Evolutionary conservation across 2,888 invertebrate species (phyloP).

Genomic region (Rhyacophila evoluta): DNA sequence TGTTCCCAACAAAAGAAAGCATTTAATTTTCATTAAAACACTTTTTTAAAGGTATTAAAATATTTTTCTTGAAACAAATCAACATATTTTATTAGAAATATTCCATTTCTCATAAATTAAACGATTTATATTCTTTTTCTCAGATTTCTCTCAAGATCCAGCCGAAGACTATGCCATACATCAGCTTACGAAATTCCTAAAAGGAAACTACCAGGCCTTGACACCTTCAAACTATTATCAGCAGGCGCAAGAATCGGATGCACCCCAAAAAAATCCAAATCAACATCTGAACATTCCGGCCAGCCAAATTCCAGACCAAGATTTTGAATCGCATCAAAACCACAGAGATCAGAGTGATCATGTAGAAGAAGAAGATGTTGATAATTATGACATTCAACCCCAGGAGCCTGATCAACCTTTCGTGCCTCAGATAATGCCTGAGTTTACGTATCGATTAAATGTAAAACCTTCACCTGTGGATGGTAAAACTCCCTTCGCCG

Average conservation of each 20-base stretch:
- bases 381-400: background rate
- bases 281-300: background rate
- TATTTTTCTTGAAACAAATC: no score
- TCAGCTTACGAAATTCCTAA: background rate
- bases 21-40: no score
- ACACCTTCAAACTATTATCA: background rate
- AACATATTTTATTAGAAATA: no score
- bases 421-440: slow-evolving; percentile 26
- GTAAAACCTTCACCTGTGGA: slow-evolving; percentile 4
- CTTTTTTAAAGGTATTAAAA: no score
- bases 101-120: background rate
- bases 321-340: background rate
- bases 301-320: background rate
- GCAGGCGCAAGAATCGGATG: background rate
- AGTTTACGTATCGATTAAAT: slow-evolving; percentile 32
- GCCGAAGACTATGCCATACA: background rate
- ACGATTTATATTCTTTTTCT: background rate
- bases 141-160: background rate
- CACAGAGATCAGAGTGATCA: background rate
- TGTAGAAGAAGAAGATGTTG: background rate
- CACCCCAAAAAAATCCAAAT: background rate
- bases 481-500: slow-evolving; percentile 38
- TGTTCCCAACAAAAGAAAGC: no score
- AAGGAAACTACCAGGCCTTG: background rate
- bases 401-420: background rate